Evolutionary conservation across 2,113 vertebrate species (phyloP), one percentile per base, ranked within the genome.

Genomic region (Brachyhypopomus gauderio): DNA sequence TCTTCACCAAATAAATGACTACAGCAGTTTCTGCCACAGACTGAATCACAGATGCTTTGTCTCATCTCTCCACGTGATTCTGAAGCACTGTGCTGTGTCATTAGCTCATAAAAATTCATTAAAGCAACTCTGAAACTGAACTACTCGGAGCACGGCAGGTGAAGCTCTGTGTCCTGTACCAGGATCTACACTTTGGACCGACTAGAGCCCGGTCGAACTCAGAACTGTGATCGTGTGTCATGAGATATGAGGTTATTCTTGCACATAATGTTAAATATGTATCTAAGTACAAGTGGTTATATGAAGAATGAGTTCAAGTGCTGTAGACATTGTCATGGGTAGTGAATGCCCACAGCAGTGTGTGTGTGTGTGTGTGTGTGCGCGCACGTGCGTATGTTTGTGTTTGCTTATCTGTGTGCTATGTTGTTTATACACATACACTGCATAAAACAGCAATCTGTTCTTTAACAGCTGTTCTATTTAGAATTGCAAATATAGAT

Each of bases 1-100:
- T 56, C 19, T 45, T 63, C 25, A 19, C 77, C 72, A 48, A 86
- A 63, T 78, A 87, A 82, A 89, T 89, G 83, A 87, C 78, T 82
- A 36, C 77, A 89, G 82, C 86, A 86, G 85, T 79, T 87, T 86
- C 64, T 58, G 30, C 20, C n/a, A 56, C 36, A 56, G 25, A 11
- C 41, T 45, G 41, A 45, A 45, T 45, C 41, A 11, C 9, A 45
- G 6, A 45, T 1, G 9, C 6, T 6, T 11, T 45, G 1, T 45
- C 41, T 45, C 41, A 1, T 77, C 45, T 34, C 63, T 66, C 41
- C 25, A 30, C 67, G 75, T 55, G 63, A 20, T 70, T 59, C 52
- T 58, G 52, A 70, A 70, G 77, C 30, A 78, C 64, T 41, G 23
- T 70, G 34, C 77, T 70, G 30, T 78, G 66, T 78, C 56, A 70